Conservation (phyloP, 2,888 invertebrate species). For the Nymphalis c-album region DNA sequence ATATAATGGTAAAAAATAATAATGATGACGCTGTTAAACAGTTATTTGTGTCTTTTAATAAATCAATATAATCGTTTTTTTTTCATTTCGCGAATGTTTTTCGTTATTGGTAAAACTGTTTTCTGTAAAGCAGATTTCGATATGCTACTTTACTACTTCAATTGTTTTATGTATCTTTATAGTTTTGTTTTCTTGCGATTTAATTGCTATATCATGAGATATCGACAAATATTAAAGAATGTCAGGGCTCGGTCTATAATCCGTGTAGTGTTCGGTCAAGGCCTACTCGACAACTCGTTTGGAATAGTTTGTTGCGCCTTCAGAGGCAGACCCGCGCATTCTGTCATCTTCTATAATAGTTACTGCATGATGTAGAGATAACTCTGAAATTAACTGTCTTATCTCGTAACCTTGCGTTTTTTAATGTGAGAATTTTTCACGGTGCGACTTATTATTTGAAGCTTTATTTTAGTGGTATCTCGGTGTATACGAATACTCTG, state of each 20-base stretch:
- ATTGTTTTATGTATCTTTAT: background rate
- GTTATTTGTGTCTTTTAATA: too few relatives aligned
- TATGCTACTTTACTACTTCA: too few relatives aligned
- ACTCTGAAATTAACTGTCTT: slow-evolving; percentile 31
- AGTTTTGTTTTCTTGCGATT: background rate
- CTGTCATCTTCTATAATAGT: slow-evolving; percentile 52
- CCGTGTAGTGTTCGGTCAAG: slow-evolving; percentile 68
- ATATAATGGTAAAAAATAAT: too few relatives aligned
- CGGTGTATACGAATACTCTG: slow-evolving; percentile 49
- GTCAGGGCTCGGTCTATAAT: slow-evolving; percentile 59
- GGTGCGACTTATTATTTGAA: slow-evolving; percentile 51
- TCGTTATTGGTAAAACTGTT: too few relatives aligned
- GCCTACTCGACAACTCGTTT: slow-evolving; percentile 56
- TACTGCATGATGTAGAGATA: slow-evolving; percentile 35
- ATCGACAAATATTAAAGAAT: slow-evolving; percentile 50
- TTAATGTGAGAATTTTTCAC: slow-evolving; percentile 67
- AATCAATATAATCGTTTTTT: too few relatives aligned
- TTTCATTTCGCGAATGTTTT: too few relatives aligned
- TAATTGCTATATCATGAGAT: slow-evolving; percentile 22
- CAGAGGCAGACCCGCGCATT: slow-evolving; percentile 42
- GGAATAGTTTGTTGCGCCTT: slow-evolving; percentile 47
- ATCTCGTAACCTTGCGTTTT: slow-evolving; percentile 58
- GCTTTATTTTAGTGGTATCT: slow-evolving; percentile 63
- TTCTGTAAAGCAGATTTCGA: too few relatives aligned
- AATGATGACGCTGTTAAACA: too few relatives aligned